Evolutionary conservation across 2,888 invertebrate genomes (phyloP).

Genomic region (Ectobius pallidus): DNA sequence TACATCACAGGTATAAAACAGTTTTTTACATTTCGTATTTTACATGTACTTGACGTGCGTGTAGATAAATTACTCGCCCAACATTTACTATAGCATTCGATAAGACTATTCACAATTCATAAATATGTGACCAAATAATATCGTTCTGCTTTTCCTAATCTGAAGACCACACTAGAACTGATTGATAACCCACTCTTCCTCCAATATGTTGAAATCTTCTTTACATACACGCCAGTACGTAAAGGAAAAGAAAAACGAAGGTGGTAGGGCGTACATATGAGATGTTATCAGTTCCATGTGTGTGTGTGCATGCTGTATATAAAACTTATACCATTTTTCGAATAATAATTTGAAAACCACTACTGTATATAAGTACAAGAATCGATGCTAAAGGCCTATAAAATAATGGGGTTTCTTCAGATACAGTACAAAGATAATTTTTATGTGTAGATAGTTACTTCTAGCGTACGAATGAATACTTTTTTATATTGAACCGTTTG

Average conservation of each 20-base stretch:
- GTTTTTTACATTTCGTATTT: too few species aligned
- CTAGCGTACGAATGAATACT: conserved; percentile 2
- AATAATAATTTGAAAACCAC: conserved; percentile 15
- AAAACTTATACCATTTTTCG: conserved; percentile 16
- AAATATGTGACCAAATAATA: too few species aligned
- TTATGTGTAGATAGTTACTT: background rate
- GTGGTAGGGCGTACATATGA: conserved; percentile 1
- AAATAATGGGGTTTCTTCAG: background rate
- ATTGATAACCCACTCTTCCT: background rate
- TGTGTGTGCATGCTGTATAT: background rate
- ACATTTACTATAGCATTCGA: too few species aligned
- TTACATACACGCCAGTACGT: conserved; percentile 1
- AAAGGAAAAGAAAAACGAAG: background rate
- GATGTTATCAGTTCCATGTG: background rate
- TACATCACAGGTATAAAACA: too few species aligned
- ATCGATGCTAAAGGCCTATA: conserved; percentile 13
- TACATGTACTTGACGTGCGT: too few species aligned
- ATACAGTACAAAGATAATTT: conserved; percentile 9
- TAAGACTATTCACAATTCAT: too few species aligned
- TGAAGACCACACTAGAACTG: too few species aligned
- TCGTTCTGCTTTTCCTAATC: too few species aligned
- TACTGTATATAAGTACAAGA: background rate
- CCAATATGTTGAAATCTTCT: background rate
- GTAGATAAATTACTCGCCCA: too few species aligned
- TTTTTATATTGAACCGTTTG: background rate